Percentiles rank a stretch among this genome's conserved stretches.
Evolutionary conservation across 2,113 vertebrate genomes (phyloP).

Genomic region (Ariopsis seemanni): DNA sequence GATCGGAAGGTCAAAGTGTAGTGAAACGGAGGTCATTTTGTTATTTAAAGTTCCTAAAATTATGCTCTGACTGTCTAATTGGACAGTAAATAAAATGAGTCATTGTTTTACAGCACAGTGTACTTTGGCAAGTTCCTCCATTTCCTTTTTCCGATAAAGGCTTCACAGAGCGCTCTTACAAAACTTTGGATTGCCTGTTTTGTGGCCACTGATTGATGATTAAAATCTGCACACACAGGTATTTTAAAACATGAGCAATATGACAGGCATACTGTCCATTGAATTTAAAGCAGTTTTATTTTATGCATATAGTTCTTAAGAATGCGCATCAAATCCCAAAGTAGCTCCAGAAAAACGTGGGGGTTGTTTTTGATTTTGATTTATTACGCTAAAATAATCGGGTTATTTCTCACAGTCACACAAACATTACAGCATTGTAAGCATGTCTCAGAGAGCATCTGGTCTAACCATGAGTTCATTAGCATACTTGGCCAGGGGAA

Average conservation of each 20-base stretch:
- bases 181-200: neutral
- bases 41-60: neutral
- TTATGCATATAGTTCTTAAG: neutral
- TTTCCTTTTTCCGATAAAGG: neutral
- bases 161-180: neutral
- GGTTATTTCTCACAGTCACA: too few species aligned
- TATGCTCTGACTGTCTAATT: neutral
- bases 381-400: too few species aligned
- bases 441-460: too few species aligned
- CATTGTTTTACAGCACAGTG: neutral
- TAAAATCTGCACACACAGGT: neutral
- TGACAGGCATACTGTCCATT: neutral
- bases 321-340: neutral
- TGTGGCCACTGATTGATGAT: neutral
- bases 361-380: neutral
- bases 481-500: conserved; percentile 27
- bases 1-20: neutral
- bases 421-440: neutral
- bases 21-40: neutral
- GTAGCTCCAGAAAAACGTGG: neutral
- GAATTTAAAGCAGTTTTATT: neutral
- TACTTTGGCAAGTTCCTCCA: neutral
- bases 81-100: neutral
- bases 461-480: neutral
- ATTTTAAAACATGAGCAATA: too few species aligned